phyloP scores from a whole-genome alignment of 2,797 vertebrate genomes.

The Pseudomugil gertrudae region DNA sequence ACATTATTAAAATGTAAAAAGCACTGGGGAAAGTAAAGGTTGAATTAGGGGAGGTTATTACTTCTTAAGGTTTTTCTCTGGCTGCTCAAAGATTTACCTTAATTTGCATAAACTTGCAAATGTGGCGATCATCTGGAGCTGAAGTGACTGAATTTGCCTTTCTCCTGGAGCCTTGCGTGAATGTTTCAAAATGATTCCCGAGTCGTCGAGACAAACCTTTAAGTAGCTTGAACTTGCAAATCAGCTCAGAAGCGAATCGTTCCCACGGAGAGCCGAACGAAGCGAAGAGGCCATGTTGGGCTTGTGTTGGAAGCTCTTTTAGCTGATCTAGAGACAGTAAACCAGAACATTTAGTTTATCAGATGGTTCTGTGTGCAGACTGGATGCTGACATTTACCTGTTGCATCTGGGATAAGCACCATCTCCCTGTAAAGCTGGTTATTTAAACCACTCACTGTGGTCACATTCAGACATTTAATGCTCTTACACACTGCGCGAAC shows the following conservation, averaged over 20 bases:
- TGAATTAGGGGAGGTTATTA: accelerated
- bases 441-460: too few relatives aligned
- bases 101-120: slow-evolving; percentile 85
- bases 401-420: too few relatives aligned
- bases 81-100: slow-evolving; percentile 75
- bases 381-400: too few relatives aligned
- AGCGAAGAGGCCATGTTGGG: background rate
- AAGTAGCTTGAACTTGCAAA: slow-evolving; percentile 55
- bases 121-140: slow-evolving; percentile 71
- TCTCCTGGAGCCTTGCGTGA: slow-evolving; percentile 60
- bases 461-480: too few relatives aligned
- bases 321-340: too few relatives aligned
- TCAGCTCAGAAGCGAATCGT: slow-evolving; percentile 4
- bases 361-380: too few relatives aligned
- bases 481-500: too few relatives aligned
- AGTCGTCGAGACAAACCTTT: slow-evolving; percentile 27
- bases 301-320: too few relatives aligned
- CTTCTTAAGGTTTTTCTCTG: slow-evolving; percentile 27
- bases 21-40: background rate
- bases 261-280: background rate
- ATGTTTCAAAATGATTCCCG: slow-evolving; percentile 69
- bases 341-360: too few relatives aligned
- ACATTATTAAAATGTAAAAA: accelerated
- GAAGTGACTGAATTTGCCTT: slow-evolving; percentile 71
- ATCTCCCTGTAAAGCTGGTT: too few relatives aligned